phyloP scores from a whole-genome alignment of 2,888 invertebrate genomes.

The Synanthedon andrenaeformis region DNA sequence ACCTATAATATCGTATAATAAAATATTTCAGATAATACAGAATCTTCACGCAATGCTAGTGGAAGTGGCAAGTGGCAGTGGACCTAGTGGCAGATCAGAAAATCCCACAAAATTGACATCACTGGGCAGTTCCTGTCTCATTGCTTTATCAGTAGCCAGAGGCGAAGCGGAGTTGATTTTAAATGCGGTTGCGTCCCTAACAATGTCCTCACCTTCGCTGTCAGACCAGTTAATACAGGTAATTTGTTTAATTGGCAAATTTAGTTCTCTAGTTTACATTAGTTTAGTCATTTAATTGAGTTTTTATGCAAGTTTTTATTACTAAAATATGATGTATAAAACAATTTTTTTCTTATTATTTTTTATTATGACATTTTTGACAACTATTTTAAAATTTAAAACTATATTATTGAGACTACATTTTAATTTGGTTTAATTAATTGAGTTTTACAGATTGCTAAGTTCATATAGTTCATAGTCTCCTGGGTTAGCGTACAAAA shows the following conservation, averaged over 20 bases:
- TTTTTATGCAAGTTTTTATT: too few species aligned
- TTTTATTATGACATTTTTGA: too few species aligned
- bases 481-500: too few species aligned
- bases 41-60: conserved; percentile 86
- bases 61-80: conserved; percentile 80
- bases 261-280: too few species aligned
- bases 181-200: conserved; percentile 85
- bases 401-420: too few species aligned
- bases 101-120: conserved; percentile 82
- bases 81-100: conserved; percentile 31
- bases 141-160: conserved; percentile 91
- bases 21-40: conserved; percentile 70
- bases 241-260: conserved; percentile 4
- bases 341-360: too few species aligned
- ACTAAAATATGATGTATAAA: too few species aligned
- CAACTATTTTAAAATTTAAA: too few species aligned
- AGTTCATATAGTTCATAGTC: too few species aligned
- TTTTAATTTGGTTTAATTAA: too few species aligned
- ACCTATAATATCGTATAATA: too few species aligned
- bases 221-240: conserved; percentile 86
- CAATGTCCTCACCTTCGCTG: conserved; percentile 85
- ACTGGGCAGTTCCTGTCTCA: conserved; percentile 90
- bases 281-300: neutral
- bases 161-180: conserved; percentile 94
- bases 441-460: too few species aligned